These are phyloP conservation scores for Caretta caretta DNA, from an alignment of 2,113 vertebrate species.

Conservation along the genomic window DNA sequence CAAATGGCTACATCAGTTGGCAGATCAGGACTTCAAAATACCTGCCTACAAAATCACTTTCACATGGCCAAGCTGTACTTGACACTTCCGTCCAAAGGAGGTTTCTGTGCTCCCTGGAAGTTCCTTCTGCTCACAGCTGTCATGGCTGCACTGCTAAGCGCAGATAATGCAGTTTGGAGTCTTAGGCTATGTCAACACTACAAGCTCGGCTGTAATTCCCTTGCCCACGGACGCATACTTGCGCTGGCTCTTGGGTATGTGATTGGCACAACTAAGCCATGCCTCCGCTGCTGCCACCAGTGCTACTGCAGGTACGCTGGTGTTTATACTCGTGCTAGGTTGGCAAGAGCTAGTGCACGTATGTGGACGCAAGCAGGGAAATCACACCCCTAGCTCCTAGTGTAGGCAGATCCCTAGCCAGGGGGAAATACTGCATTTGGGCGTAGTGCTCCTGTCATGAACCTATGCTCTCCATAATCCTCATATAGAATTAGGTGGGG, in stretches of 20 bases:
- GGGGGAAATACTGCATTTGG: neutral
- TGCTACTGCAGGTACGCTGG: neutral
- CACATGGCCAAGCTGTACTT: constrained; percentile 41
- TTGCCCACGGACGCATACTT: too few relatives aligned
- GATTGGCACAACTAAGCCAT: neutral
- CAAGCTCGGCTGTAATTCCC: neutral
- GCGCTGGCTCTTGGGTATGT: neutral
- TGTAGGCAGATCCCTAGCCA: neutral
- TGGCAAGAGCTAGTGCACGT: neutral
- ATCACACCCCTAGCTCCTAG: neutral
- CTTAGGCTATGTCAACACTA: neutral
- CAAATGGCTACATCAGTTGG: constrained; percentile 76
- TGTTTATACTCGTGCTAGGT: too few relatives aligned
- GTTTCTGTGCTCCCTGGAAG: neutral
- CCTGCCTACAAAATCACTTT: constrained; percentile 80
- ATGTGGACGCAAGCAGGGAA: too few relatives aligned
- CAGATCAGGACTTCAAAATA: constrained; percentile 78
- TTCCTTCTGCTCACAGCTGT: neutral
- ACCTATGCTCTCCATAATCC: neutral
- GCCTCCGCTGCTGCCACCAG: neutral
- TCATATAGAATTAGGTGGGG: neutral
- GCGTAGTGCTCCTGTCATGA: neutral
- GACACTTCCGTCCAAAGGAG: constrained; percentile 14
- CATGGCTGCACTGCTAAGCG: neutral
- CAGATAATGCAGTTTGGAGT: neutral